Evolutionary conservation across 2,888 invertebrate genomes (phyloP), one percentile per base, ranked within the genome.

Genomic region (Argyresthia goedartella): DNA sequence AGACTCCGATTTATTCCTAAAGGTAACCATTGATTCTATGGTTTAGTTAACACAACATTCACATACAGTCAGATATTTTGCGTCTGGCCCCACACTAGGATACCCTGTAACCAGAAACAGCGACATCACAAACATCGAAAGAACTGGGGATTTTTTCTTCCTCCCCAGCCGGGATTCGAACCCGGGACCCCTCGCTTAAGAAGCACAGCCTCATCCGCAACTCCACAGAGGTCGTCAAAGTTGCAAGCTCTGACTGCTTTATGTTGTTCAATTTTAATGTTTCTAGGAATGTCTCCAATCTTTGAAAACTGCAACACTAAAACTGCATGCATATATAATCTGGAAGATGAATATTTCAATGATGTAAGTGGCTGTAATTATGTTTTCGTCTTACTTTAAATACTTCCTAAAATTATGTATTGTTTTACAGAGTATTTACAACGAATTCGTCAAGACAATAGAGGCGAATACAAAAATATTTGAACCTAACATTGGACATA

Each of bases 1-100:
- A 75, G 90, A 60, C 69, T 69, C n/a, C 68, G 73, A 34, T 89
- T 88, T 67, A 57, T 90, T 36, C 90, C 90, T 1, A 90, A 90
- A 85, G 90, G 90, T 86, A 25, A 25, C 2, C 25, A 25, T 25
- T 25, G 25, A 25, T 25, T 25, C 6, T 25, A 4, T 25, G n/a
- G n/a, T 65, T 52, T 4, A 50, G 16, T 45, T 7, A 43, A 13
- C 13, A 8, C 8, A 2, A 43, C 11, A 2, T 43, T 43, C 2
- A 36, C 7, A 36, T 36, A 36, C 7, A 36, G 9, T 36, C 36
- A 8, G 9, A 8, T 36, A 9, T 36, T 9, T 9, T 36, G n/a
- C n/a, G n/a, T n/a, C n/a, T n/a, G n/a, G n/a, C n/a, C n/a, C n/a
- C n/a, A n/a, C n/a, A n/a, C n/a, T n/a, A n/a, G n/a, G n/a, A n/a